phyloP scores from a whole-genome alignment of 2,888 invertebrate genomes.

The Caenorhabditis sulstoni region DNA sequence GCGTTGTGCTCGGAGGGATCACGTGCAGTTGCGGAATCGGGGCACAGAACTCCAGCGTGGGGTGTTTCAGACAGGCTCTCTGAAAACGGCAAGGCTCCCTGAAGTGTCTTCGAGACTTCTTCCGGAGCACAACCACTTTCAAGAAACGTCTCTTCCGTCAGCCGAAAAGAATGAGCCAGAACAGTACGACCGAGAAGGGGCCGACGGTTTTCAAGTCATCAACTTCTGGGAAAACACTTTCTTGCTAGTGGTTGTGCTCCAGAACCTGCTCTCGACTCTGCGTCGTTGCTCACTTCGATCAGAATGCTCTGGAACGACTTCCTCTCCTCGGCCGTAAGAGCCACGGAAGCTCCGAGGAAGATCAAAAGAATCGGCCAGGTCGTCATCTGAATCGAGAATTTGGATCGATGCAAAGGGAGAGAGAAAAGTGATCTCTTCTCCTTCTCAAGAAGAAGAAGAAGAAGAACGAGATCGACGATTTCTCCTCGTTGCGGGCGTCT shows the following conservation, averaged over 20 bases:
- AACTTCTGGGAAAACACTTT: too few species aligned
- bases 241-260: too few species aligned
- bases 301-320: slow-evolving; percentile 59
- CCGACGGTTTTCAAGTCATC: too few species aligned
- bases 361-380: not conserved
- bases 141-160: too few species aligned
- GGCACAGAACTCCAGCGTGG: slow-evolving; percentile 60
- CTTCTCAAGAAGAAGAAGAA: not conserved
- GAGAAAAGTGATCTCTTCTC: not conserved
- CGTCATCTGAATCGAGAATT: slow-evolving; percentile 40
- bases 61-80: slow-evolving; percentile 66
- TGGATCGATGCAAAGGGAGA: not conserved
- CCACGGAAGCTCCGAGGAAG: slow-evolving; percentile 1
- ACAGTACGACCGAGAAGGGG: too few species aligned
- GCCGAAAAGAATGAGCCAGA: too few species aligned
- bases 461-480: not conserved
- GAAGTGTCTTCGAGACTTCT: too few species aligned
- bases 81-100: slow-evolving; percentile 32
- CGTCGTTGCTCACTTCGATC: slow-evolving; percentile 53
- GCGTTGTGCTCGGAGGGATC: not conserved
- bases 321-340: slow-evolving; percentile 19
- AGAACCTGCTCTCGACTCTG: too few species aligned
- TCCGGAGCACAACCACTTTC: too few species aligned
- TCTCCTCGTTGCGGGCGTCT: not conserved
- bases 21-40: not conserved